A percentile compares a stretch with the other conserved stretches of the same genome.
Conservation (phyloP, 53 echinoderm and acorn worm genomes). For the Hippasteria phrygiana region DNA sequence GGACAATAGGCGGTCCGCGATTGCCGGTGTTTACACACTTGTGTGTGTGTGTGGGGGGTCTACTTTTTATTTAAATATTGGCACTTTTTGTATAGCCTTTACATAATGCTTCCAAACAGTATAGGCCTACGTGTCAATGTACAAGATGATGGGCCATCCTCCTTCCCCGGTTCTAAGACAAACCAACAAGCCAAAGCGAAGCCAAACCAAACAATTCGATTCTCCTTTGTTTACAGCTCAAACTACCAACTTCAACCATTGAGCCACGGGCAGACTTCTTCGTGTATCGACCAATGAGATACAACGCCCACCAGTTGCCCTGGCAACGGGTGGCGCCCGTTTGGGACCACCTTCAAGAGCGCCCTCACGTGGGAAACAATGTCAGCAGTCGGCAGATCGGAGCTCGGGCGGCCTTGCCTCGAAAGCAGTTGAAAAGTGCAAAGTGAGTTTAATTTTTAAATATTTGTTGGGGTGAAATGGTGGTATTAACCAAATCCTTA, state of each 20-base stretch:
- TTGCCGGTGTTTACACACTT: too few relatives aligned
- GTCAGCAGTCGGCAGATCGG: constrained; percentile 57
- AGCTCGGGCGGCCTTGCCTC: background rate
- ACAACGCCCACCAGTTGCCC: constrained; percentile 47
- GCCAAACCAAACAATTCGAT: background rate
- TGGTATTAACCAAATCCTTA: too few relatives aligned
- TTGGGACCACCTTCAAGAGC: constrained; percentile 76
- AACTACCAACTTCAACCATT: constrained; percentile 56
- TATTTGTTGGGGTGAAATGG: too few relatives aligned
- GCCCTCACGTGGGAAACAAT: constrained; percentile 59
- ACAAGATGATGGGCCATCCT: too few relatives aligned
- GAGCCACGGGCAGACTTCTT: constrained; percentile 67
- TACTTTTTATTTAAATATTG: too few relatives aligned
- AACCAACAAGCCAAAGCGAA: too few relatives aligned
- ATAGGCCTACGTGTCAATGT: too few relatives aligned
- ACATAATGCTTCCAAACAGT: too few relatives aligned
- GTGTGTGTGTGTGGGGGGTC: too few relatives aligned
- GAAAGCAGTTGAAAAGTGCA: background rate
- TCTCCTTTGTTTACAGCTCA: constrained; percentile 14
- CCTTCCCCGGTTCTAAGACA: too few relatives aligned
- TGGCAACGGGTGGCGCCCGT: constrained; percentile 74
- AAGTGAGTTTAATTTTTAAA: constrained; percentile 7
- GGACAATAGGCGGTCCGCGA: too few relatives aligned
- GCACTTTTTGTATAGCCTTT: too few relatives aligned
- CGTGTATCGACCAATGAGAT: constrained; percentile 67